Evolutionary conservation across 2,888 invertebrate species (phyloP).

Genomic region (Agrilus biguttatus): DNA sequence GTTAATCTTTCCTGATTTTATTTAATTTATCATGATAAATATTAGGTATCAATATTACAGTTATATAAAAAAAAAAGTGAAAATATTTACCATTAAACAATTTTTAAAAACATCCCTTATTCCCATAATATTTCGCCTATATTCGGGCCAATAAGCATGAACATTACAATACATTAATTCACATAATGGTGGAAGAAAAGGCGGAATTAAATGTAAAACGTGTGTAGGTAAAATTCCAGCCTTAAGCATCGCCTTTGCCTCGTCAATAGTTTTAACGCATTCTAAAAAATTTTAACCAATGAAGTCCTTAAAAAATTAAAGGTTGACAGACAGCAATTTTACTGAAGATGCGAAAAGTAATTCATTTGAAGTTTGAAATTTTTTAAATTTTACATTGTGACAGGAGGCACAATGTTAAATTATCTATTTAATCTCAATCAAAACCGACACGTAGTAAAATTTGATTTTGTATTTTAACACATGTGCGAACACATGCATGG

Average conservation of each 20-base stretch:
- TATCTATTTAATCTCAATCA: conserved; percentile 1
- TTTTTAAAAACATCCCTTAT: conserved; percentile 27
- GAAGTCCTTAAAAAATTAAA: not conserved
- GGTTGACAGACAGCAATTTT: too few species aligned
- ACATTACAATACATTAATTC: conserved; percentile 26
- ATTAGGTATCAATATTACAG: not conserved
- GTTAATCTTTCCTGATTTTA: too few species aligned
- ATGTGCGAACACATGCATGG: not conserved
- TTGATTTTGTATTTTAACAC: conserved; percentile 1
- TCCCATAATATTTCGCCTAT: conserved; percentile 22
- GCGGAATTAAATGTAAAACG: conserved; percentile 33
- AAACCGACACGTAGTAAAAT: too few species aligned
- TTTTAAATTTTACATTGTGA: too few species aligned
- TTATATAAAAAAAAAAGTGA: not conserved
- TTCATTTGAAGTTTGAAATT: too few species aligned
- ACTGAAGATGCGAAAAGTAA: too few species aligned
- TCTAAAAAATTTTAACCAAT: conserved; percentile 17
- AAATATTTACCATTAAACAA: conserved; percentile 19
- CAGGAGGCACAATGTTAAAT: not conserved
- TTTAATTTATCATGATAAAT: too few species aligned
- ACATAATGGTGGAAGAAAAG: conserved; percentile 21
- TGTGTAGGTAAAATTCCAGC: conserved; percentile 37
- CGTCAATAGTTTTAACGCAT: conserved; percentile 31
- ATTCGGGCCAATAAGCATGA: conserved; percentile 22
- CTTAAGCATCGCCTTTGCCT: conserved; percentile 32